Percentiles rank a stretch among this genome's conserved stretches.
Evolutionary conservation across 2,113 vertebrate genomes (phyloP).

Genomic region (Crocuta crocuta): DNA sequence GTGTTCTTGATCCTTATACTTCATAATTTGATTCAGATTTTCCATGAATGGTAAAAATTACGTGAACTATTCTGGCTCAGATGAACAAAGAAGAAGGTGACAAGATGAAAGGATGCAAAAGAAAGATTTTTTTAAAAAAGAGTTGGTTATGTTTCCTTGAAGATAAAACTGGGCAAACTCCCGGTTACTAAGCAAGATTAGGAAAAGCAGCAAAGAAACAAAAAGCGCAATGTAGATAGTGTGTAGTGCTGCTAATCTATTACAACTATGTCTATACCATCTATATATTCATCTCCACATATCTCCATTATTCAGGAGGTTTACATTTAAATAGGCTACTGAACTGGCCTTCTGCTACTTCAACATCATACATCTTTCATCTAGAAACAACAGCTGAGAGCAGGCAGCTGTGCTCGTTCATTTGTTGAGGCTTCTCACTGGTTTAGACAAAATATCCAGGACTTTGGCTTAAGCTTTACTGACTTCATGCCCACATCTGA

Average conservation of each 20-base stretch:
- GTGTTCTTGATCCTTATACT: background rate
- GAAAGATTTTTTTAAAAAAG: background rate
- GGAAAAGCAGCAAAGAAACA: background rate
- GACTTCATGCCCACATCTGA: background rate
- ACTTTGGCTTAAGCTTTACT: background rate
- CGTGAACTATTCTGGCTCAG: background rate
- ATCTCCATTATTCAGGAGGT: background rate
- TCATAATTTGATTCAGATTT: background rate
- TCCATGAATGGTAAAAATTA: constrained; percentile 13
- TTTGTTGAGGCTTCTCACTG: background rate
- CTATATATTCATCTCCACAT: background rate
- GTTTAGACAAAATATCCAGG: background rate
- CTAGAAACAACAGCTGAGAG: background rate
- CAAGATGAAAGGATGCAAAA: background rate
- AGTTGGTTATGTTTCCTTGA: background rate
- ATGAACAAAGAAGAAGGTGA: background rate
- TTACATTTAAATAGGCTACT: background rate
- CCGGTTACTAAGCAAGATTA: background rate
- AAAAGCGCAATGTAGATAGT: background rate
- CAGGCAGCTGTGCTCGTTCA: background rate
- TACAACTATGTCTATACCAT: background rate
- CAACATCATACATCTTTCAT: background rate
- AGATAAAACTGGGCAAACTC: background rate
- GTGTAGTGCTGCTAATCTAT: background rate
- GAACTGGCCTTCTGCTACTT: background rate